Evolutionary conservation across 1,140 invertebrate species (phyloP), one percentile per base, ranked within the genome.

Genomic region (Calephelis nemesis): DNA sequence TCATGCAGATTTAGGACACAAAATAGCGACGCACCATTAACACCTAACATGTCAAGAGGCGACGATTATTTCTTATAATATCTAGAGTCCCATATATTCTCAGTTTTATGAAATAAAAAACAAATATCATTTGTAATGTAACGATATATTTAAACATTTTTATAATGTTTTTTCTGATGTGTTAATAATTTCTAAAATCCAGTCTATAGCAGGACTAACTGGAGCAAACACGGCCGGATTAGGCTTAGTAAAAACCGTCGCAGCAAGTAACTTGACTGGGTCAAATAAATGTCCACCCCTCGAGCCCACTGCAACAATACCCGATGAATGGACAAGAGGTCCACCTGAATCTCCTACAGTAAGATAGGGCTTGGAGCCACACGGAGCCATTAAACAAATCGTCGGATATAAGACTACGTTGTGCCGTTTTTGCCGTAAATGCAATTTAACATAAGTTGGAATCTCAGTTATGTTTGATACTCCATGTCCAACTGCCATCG

Each of bases 331-430:
- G 12, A 72, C 12, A 7, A 72, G 12, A 1, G 71, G 71, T 12
- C 71, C 63, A 1, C 71, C 67, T 3, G 63, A 65, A 19, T 72
- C 71, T 60, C 67, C 71, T 13, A 42, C 13, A 63, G 64, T 69
- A n/a, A 66, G 47, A 2, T 67, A 66, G 2, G 70, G 52, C 39
- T 47, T 13, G 6, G 66, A 5, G 10, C 45, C 63, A 40, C 70
- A 72, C 7, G n/a, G n/a, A 10, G 42, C 15, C 5, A 63, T 48
- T 15, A 72, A 11, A 42, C 70, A 68, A 12, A 68, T n/a, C n/a
- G 12, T 4, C 30, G 45, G 13, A 64, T 9, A 11, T 48, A 68
- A 7, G 42, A 42, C 13, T 10, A 1, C 30, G 9, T 52, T 47
- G 6, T 15, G 15, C 9, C 30, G 19, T 5, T 62, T 72, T n/a